Conservation (phyloP, 2,797 vertebrate genomes). For the Tokudaia muenninki region DNA sequence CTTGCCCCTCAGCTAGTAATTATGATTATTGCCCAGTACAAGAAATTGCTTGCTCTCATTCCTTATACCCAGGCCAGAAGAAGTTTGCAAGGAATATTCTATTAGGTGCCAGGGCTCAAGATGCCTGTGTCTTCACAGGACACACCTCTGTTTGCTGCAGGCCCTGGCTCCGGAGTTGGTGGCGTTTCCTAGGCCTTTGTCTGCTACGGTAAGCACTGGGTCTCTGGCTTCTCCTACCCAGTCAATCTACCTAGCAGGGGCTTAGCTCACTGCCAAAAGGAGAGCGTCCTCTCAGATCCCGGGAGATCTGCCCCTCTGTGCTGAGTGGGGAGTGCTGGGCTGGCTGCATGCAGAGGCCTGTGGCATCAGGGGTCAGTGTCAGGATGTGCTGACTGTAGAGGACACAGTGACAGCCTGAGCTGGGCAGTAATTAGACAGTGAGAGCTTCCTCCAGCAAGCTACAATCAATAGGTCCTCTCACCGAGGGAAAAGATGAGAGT, state of each 20-base stretch:
- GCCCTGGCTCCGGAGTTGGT: background rate
- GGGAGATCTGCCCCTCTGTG: background rate
- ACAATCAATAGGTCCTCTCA: constrained; percentile 79
- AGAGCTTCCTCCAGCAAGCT: constrained; percentile 80
- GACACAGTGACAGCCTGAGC: constrained; percentile 79
- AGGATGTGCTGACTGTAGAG: constrained; percentile 76
- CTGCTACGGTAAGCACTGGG: background rate
- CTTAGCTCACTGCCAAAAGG: background rate
- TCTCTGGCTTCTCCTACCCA: background rate
- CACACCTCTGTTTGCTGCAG: background rate
- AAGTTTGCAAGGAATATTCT: background rate
- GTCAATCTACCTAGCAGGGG: background rate
- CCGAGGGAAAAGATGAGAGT: constrained; percentile 68
- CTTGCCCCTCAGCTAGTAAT: background rate
- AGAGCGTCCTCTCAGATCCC: background rate
- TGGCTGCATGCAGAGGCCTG: constrained; percentile 39
- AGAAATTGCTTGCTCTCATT: background rate
- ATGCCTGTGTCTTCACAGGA: background rate
- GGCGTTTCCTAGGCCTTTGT: rapidly evolving
- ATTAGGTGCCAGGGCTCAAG: background rate
- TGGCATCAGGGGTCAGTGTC: constrained; percentile 76
- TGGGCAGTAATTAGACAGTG: constrained; percentile 81
- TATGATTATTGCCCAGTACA: background rate
- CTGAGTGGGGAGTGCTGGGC: background rate
- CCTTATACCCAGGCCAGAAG: background rate